Conservation (phyloP, 2,113 vertebrate species). For the Neofelis nebulosa region DNA sequence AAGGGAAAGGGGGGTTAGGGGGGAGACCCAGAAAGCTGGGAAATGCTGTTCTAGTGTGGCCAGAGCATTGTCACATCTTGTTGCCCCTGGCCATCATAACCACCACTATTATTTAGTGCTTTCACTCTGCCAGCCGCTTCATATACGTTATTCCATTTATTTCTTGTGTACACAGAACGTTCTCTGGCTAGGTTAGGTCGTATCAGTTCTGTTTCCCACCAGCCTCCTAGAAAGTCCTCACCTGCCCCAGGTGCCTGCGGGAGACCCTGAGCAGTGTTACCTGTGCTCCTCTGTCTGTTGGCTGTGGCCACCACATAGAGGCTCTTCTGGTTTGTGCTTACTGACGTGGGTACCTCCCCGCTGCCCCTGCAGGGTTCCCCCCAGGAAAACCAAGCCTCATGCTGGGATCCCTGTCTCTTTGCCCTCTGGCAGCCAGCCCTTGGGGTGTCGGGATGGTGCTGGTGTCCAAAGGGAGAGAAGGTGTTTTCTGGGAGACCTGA, state of each 20-base stretch:
- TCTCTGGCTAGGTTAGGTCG: not conserved
- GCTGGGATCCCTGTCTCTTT: not conserved
- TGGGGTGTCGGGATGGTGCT: not conserved
- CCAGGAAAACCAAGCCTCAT: not conserved
- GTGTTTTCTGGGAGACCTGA: not conserved
- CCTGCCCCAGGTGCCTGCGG: not conserved
- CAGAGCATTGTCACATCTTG: not conserved
- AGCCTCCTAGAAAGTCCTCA: not conserved
- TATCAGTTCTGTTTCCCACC: not conserved
- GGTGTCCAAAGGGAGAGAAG: not conserved
- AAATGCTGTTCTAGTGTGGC: not conserved
- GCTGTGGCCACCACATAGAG: not conserved
- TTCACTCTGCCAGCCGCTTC: not conserved
- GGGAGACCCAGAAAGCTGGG: not conserved
- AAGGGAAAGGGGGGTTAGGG: not conserved
- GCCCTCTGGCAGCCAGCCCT: not conserved
- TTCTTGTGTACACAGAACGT: not conserved
- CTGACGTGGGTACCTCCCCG: not conserved
- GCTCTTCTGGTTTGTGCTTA: not conserved
- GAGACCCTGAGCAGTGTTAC: not conserved
- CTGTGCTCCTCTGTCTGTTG: not conserved
- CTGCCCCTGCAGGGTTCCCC: not conserved
- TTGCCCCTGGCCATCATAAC: not conserved
- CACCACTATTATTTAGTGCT: not conserved
- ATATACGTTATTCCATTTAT: not conserved